Evolutionary conservation across 2,113 vertebrate species (phyloP), one percentile per base, ranked within the genome.

Genomic region (Equus quagga): DNA sequence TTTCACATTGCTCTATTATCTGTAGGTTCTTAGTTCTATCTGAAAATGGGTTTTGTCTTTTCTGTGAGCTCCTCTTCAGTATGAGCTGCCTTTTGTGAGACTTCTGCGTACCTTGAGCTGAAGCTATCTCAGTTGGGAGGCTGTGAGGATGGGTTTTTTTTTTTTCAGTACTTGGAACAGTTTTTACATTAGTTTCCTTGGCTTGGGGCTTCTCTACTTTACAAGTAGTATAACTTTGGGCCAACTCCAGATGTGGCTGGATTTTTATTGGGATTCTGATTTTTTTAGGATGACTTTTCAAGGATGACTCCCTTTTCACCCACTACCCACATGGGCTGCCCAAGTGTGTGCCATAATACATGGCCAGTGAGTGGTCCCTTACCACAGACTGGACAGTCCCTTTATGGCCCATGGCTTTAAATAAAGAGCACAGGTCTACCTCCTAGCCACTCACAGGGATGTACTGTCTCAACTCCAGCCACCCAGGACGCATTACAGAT

Each of bases 231-330:
- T 56, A 44, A 89, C n/a, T 85, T 44, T 87, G 62, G 58, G 33
- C 9, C 15, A 19, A 2, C 0, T 3, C 18, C 17, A 19, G 3
- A 36, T 65, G n/a, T 46, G 36, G 12, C 28, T 90, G 69, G 15
- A 54, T 54, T 54, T 54, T 17, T 12, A 54, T 31, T 51, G 6
- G 89, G 91, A 73, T 33, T 92, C 62, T 75, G 26, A 54, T 51
- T 92, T 97, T 91, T 94, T 41, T 93, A 46, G 36, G 44, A 95
- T 72, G 46, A 79, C 9, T 73, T 28, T 78, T 49, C 36, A 41
- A 46, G 36, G 44, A 95, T 72, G 46, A 79, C 13, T 73, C n/a
- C 72, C 41, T 56, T 89, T 79, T 76, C 11, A 36, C 5, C 62
- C 31, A 41, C 23, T 86, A 44, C 19, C 18, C 28, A 33, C 1